Evolutionary conservation across 1,140 invertebrate genomes (phyloP).

Genomic region (Pseudomyrmex gracilis): DNA sequence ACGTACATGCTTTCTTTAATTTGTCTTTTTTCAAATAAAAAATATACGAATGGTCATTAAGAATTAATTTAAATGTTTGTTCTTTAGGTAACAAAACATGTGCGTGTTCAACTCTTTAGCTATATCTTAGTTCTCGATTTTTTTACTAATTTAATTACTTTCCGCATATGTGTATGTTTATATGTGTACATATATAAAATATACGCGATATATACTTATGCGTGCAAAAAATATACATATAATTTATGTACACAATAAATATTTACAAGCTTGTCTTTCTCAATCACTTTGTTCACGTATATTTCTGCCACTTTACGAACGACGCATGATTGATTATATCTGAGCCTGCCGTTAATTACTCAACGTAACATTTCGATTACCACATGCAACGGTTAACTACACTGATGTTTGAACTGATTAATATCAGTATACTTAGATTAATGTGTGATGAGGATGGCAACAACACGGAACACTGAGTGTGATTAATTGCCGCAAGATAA

Average conservation of each 20-base stretch:
- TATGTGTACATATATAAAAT: conserved; percentile 12
- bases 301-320: conserved; percentile 26
- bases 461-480: not conserved
- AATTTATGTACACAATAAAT: not conserved
- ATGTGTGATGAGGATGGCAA: conserved; percentile 15
- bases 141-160: conserved; percentile 3
- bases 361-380: conserved; percentile 58
- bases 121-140: conserved; percentile 43
- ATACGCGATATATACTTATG: not conserved
- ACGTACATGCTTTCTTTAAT: too few species aligned
- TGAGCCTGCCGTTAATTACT: conserved; percentile 53
- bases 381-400: conserved; percentile 42
- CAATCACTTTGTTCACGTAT: conserved; percentile 34
- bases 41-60: not conserved
- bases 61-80: not conserved
- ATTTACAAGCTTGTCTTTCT: conserved; percentile 15
- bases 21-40: conserved; percentile 9
- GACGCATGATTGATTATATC: conserved; percentile 52
- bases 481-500: conserved; percentile 34
- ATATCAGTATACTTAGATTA: conserved; percentile 51
- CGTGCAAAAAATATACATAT: not conserved
- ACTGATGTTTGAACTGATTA: conserved; percentile 42
- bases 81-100: not conserved
- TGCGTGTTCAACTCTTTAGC: not conserved
- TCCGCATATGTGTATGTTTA: too few species aligned